Evolutionary conservation across 2,888 invertebrate species (phyloP).

Genomic region (Thumatha senex): DNA sequence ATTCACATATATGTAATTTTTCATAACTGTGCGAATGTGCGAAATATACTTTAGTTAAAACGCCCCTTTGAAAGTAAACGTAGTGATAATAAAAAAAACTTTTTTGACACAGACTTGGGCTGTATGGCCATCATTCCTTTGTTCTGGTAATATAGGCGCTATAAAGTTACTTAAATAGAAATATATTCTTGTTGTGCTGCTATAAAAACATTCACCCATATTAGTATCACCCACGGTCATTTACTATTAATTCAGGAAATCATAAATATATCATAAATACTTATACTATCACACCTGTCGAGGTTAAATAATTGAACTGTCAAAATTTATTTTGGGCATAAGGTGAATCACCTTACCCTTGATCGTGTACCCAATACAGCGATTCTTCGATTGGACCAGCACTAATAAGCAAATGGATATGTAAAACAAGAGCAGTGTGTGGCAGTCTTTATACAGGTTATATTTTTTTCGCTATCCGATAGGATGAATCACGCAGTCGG

Average conservation of each 20-base stretch:
- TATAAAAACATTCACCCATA: too few relatives aligned
- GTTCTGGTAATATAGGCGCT: too few relatives aligned
- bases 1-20: too few relatives aligned
- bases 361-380: neutral
- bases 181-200: too few relatives aligned
- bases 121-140: too few relatives aligned
- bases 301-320: neutral
- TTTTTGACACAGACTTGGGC: too few relatives aligned
- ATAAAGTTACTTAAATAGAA: too few relatives aligned
- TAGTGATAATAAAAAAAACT: too few relatives aligned
- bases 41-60: too few relatives aligned
- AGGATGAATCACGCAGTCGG: constrained; percentile 76
- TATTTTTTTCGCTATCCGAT: constrained; percentile 56
- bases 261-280: neutral
- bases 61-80: too few relatives aligned
- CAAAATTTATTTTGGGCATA: neutral
- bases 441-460: constrained; percentile 38
- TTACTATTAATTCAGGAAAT: neutral
- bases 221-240: too few relatives aligned
- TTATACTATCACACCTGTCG: neutral
- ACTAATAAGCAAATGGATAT: constrained; percentile 18
- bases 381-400: constrained; percentile 4
- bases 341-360: constrained; percentile 2
- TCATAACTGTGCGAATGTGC: too few relatives aligned
- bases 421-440: constrained; percentile 33